Percentiles rank a stretch among this genome's conserved stretches.
phyloP scores from a whole-genome alignment of 2,888 invertebrate genomes.

The Drosophila birchii region DNA sequence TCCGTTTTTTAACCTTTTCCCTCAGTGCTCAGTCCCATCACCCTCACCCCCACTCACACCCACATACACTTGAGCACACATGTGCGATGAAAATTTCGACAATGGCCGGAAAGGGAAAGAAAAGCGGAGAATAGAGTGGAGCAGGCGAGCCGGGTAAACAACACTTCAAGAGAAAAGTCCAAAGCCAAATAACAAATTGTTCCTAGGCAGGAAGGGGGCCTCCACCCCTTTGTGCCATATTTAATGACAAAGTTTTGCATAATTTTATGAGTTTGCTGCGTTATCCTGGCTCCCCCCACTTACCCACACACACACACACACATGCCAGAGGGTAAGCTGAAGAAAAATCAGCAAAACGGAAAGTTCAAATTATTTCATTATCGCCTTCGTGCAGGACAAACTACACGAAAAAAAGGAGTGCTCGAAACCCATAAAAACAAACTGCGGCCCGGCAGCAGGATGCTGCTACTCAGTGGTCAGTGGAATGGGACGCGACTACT shows the following conservation, averaged over 20 bases:
- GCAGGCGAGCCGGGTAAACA: conserved; percentile 50
- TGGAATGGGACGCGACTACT: conserved; percentile 46
- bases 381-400: conserved; percentile 70
- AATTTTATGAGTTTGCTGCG: conserved; percentile 74
- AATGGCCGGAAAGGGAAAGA: conserved; percentile 10
- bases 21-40: conserved; percentile 8
- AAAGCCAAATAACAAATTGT: conserved; percentile 71
- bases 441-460: conserved; percentile 23
- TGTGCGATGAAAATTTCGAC: conserved; percentile 16
- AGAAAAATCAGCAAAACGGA: conserved; percentile 48
- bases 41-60: background rate
- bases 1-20: conserved; percentile 50
- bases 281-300: conserved; percentile 37
- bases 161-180: conserved; percentile 66
- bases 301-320: conserved; percentile 27
- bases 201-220: conserved; percentile 42
- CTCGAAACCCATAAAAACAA: conserved; percentile 56
- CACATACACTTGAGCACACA: conserved; percentile 20
- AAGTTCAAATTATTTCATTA: conserved; percentile 81
- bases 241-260: conserved; percentile 80
- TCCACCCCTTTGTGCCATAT: conserved; percentile 52
- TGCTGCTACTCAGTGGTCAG: conserved; percentile 26
- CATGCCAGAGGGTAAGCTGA: conserved; percentile 43
- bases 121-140: conserved; percentile 4
- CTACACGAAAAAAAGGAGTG: conserved; percentile 36